phyloP scores from a whole-genome alignment of 1,140 invertebrate genomes.

The Meteorus sp. region DNA sequence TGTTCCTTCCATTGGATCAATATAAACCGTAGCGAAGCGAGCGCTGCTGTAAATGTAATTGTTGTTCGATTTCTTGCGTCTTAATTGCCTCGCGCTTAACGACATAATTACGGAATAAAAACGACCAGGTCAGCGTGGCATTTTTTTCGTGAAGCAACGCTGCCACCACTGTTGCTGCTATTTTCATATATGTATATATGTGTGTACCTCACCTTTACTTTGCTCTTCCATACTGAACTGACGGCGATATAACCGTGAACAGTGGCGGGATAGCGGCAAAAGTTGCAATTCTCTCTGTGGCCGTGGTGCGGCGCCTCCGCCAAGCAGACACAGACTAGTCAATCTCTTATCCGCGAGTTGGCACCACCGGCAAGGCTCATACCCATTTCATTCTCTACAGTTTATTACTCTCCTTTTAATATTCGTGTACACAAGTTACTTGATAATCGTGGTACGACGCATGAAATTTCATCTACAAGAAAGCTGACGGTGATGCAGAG shows the following conservation, averaged over 20 bases:
- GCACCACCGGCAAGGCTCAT: slow-evolving; percentile 52
- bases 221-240: neutral
- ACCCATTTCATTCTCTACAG: neutral
- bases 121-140: slow-evolving; percentile 24
- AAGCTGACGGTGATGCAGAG: no score
- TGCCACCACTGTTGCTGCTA: neutral
- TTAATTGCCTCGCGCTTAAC: slow-evolving; percentile 54
- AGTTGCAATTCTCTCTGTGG: slow-evolving; percentile 23
- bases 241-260: neutral
- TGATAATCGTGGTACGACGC: no score
- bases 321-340: slow-evolving; percentile 25
- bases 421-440: no score
- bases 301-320: slow-evolving; percentile 37
- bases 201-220: neutral
- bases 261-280: neutral
- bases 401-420: neutral
- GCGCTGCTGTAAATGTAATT: slow-evolving; percentile 47
- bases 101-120: slow-evolving; percentile 54
- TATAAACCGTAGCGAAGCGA: slow-evolving; percentile 45
- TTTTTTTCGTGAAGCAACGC: slow-evolving; percentile 20
- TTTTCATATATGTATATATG: neutral
- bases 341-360: slow-evolving; percentile 40
- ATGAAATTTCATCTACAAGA: no score
- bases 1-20: slow-evolving; percentile 46
- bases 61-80: slow-evolving; percentile 56